Evolutionary conservation across 2,113 vertebrate species (phyloP).

Genomic region (Bujurquina vittata): DNA sequence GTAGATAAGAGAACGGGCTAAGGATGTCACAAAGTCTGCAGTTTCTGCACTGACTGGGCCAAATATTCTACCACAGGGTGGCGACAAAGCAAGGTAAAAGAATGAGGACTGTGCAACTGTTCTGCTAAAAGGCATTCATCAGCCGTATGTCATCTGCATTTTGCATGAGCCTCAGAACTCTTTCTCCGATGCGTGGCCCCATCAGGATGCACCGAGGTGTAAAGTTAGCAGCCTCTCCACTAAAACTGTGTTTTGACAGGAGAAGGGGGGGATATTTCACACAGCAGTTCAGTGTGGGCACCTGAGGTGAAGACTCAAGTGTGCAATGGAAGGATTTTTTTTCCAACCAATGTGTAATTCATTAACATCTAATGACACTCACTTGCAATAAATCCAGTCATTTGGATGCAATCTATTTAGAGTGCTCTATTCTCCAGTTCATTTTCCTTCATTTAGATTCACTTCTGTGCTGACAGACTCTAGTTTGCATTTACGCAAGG

Average conservation of each 20-base stretch:
- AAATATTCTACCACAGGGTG: constrained; percentile 56
- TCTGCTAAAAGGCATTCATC: neutral
- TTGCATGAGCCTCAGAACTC: constrained; percentile 15
- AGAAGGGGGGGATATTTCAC: neutral
- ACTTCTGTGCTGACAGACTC: neutral
- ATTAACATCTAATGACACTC: no score
- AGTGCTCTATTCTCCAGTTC: neutral
- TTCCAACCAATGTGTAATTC: neutral
- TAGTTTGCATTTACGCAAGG: neutral
- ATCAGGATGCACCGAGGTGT: constrained; percentile 22
- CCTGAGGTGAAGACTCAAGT: neutral
- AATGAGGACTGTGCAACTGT: neutral
- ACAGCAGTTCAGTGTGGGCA: neutral
- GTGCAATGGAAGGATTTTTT: neutral
- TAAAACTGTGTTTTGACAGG: constrained; percentile 25
- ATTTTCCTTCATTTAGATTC: neutral
- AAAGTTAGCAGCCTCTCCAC: neutral
- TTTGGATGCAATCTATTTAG: neutral
- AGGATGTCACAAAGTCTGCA: neutral
- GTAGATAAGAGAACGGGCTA: neutral
- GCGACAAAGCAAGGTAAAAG: constrained; percentile 29
- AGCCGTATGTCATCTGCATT: constrained; percentile 18
- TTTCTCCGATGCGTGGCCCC: neutral
- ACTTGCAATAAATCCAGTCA: neutral
- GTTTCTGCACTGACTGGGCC: neutral